Evolutionary conservation across 1,140 invertebrate genomes (phyloP).

Genomic region (Brachionus rotundiformis): DNA sequence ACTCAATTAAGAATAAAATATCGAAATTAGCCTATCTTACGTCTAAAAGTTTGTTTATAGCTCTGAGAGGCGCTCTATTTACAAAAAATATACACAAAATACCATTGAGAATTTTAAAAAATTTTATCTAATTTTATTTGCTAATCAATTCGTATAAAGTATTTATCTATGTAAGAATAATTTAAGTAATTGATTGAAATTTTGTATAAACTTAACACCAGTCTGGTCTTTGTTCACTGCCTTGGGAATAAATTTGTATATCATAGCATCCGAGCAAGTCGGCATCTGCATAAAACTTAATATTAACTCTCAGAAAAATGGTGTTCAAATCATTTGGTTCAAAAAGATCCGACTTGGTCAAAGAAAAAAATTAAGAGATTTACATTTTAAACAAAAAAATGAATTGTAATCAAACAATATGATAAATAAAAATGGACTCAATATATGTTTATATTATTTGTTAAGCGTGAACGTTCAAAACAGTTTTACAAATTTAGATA

Average conservation of each 20-base stretch:
- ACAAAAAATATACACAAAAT: neutral
- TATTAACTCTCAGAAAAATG: neutral
- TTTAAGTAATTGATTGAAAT: neutral
- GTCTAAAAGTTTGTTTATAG: slow-evolving; percentile 8
- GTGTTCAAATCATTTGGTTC: neutral
- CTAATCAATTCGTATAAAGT: neutral
- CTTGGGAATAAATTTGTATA: neutral
- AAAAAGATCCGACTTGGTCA: neutral
- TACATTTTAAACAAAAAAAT: neutral
- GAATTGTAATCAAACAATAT: neutral
- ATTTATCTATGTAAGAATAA: neutral
- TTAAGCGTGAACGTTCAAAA: neutral
- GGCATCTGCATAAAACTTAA: neutral
- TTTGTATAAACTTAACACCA: neutral
- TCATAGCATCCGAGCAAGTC: neutral
- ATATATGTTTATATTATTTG: neutral
- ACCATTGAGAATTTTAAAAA: neutral
- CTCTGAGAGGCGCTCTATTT: neutral
- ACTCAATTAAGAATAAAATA: slow-evolving; percentile 7
- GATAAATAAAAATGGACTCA: neutral
- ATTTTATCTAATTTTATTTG: slow-evolving; percentile 18
- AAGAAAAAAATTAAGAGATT: neutral
- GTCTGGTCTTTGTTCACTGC: neutral
- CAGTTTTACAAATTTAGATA: slow-evolving; percentile 6
- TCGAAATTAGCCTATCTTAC: neutral